Base-by-base conservation (phyloP, 1,140 invertebrate species). In the Penaeus chinensis region DNA sequence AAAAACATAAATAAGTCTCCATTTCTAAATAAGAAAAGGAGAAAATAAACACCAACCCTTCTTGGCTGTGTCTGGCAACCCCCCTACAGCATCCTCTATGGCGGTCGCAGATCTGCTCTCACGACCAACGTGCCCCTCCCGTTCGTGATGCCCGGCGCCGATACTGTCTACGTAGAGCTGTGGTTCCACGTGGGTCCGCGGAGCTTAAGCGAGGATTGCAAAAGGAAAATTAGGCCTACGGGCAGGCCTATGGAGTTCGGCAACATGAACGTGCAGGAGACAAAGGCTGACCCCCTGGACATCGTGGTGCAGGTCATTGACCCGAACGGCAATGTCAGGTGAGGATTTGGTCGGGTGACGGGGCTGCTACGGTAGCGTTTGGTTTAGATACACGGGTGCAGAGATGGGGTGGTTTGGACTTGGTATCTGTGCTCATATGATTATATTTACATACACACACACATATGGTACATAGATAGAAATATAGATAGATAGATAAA, bases 101-200 rank as follows among this genome's bases (percentile, higher is more conserved):
- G 24, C 47, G 47, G 22, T 13, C 54, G 32, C 80, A 87, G 71
- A 81, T 82, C 85, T 27, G 80, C 32, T 11, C 80, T 87, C n/a
- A 65, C 80, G 32, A 82, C 54, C 85, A 87, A 87, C 71, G 32
- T 87, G 69, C 85, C 85, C 0, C 47, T 87, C 54, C 85, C 85
- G 24, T 87, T 77, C 71, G 85, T 81, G 65, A 65, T 65, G 47
- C 85, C 85, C 10, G 85, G 85, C n/a, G 84, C 80, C 13, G 80
- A 83, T 32, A 20, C 85, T 2, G 80, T 87, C 65, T 78, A 62
- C 71, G 54, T 82, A 3, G 85, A 87, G 61, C 16, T 83, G 66
- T 87, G 85, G 85, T 87, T 82, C 69, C 85, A 87, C 37, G 85
- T 83, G 19, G 85, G 85, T 24, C 18, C 60, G 54, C 60, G 60